phyloP scores from a whole-genome alignment of 2,113 vertebrate genomes.

The Ciconia stormi region DNA sequence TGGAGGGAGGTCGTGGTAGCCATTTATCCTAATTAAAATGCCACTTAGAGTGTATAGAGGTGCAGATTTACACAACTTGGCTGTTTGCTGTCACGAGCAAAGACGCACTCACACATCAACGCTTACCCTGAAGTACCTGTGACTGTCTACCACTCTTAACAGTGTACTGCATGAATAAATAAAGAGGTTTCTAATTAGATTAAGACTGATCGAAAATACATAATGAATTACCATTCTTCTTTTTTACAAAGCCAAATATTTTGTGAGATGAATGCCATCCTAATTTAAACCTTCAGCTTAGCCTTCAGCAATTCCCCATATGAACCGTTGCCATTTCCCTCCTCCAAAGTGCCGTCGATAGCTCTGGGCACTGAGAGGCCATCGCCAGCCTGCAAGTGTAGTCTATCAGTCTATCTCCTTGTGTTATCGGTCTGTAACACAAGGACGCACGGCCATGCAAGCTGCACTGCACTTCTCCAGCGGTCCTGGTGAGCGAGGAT shows the following conservation, averaged over 20 bases:
- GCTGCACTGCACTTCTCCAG: background rate
- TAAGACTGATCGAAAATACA: background rate
- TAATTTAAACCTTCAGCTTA: background rate
- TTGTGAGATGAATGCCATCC: background rate
- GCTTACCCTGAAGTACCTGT: background rate
- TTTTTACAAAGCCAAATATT: background rate
- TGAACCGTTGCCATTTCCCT: background rate
- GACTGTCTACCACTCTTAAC: background rate
- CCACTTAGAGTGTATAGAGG: background rate
- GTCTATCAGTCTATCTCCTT: too few relatives aligned
- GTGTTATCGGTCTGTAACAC: too few relatives aligned
- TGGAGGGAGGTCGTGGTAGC: background rate
- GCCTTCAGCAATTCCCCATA: background rate
- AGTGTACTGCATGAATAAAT: background rate
- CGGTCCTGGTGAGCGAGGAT: background rate
- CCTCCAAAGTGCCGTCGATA: accelerated
- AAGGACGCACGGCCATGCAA: accelerated
- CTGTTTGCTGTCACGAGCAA: background rate
- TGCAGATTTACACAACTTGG: background rate
- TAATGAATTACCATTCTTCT: background rate
- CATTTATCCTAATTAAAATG: background rate
- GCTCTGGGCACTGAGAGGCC: background rate
- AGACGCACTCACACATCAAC: background rate
- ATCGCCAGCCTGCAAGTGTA: background rate
- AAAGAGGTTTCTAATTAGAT: background rate